Evolutionary conservation across 2,113 vertebrate genomes (phyloP).

Genomic region (Melanerpes formicivorus): DNA sequence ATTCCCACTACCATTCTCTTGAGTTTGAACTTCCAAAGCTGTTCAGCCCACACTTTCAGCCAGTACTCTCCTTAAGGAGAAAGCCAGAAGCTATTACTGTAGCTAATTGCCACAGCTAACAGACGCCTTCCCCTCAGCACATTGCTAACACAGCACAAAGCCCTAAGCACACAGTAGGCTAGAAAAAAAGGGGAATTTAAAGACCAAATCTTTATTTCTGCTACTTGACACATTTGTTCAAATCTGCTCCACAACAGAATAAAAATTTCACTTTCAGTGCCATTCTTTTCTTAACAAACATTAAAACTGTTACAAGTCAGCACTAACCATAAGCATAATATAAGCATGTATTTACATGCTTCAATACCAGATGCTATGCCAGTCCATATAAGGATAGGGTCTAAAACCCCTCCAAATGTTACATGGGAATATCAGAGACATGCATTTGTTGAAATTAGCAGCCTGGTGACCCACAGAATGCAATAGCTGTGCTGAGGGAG

Average conservation of each 20-base stretch:
- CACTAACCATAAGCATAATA: neutral
- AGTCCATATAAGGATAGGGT: neutral
- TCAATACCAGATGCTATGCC: neutral
- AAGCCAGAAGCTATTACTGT: neutral
- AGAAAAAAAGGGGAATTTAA: neutral
- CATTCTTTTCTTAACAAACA: neutral
- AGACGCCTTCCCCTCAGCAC: neutral
- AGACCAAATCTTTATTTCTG: neutral
- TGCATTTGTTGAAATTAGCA: neutral
- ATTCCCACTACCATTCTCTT: neutral
- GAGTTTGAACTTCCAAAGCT: neutral
- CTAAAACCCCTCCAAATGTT: neutral
- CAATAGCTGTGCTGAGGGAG: neutral
- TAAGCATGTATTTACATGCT: neutral
- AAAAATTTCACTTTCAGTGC: neutral
- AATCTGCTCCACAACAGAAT: neutral
- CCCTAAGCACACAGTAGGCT: neutral
- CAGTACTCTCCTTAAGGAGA: neutral
- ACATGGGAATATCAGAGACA: neutral
- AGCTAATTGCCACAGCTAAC: neutral
- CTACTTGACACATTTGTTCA: neutral
- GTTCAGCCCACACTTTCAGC: neutral
- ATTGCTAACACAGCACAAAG: neutral
- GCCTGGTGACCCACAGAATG: neutral
- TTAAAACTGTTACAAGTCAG: neutral